Base-by-base conservation (phyloP, 2,113 vertebrate genomes). In the Pteropus alecto region DNA sequence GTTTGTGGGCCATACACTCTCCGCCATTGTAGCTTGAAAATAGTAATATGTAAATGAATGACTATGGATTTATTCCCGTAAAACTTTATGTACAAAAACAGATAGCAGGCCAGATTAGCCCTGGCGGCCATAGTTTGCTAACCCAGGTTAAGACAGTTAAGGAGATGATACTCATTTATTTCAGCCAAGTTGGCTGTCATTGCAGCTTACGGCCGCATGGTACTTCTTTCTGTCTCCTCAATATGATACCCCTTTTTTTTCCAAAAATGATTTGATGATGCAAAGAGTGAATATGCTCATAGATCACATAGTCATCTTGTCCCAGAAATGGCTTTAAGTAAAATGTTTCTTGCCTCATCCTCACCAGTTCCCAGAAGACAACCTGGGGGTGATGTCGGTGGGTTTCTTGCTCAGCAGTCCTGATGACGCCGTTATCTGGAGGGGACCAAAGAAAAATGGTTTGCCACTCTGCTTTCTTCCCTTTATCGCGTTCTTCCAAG, bases 401-500 rank as follows among this genome's bases (percentile, higher is more conserved):
- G 99, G 99, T 16, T 99, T 99, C 98, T 98, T 99, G 97, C 99
- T 99, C 41, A 98, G 99, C 81, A 99, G 99, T 93, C 99, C 99
- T 2, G 99, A 99, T 87, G 99, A 99, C 70, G 99, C 99, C 2
- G 99, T 99, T 54, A 99, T 99, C 98, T 99, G 99, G 99, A 99
- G 99, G 96, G 99, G 99, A 73, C 99, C 99, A 0, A 99, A 99
- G 98, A 99, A 99, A 95, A 99, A 99, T 6, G 99, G 99, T 99
- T 51, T 3, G 97, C 98, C 4, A 33, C 22, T 30, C 63, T 19
- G 28, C 41, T 7, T 78, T 67, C 6, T 88, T 18, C 96, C 46
- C 9, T 82, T 73, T 13, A 98, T 99, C 24, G 96, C 98, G 97
- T 99, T 99, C 94, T 38, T 5, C 67, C 67, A 9, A 8, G 28